A percentile compares a stretch with the other conserved stretches of the same genome.
These are phyloP conservation scores for Lissocephala sabroskyi DNA, from an alignment of 2,888 invertebrate species.

Conservation along the genomic window DNA sequence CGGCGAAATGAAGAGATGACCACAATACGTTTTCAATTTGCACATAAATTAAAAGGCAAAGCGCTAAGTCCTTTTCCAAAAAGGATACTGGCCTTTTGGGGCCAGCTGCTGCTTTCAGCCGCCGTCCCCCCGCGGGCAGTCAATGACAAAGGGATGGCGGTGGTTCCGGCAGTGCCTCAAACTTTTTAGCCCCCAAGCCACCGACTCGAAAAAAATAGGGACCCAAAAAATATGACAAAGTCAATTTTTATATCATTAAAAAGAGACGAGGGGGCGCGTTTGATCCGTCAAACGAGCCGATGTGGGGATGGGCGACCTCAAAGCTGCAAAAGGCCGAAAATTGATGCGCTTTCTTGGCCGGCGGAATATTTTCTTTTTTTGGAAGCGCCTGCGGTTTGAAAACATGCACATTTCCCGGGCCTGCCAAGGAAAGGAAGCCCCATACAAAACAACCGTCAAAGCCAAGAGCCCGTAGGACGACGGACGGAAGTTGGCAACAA, in stretches of 20 bases:
- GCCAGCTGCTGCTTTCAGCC: not conserved
- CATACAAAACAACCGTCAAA: conserved; percentile 21
- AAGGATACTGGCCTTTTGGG: conserved; percentile 15
- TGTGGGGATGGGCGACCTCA: not conserved
- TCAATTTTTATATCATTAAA: conserved; percentile 36
- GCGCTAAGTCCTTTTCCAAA: conserved; percentile 14
- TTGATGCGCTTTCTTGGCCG: conserved; percentile 1
- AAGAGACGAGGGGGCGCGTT: conserved; percentile 31
- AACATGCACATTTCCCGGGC: conserved; percentile 3
- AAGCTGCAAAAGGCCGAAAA: not conserved
- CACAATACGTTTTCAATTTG: conserved; percentile 47
- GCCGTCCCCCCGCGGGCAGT: not conserved
- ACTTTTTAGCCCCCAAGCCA: not conserved
- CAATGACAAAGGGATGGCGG: conserved; percentile 13
- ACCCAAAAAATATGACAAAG: conserved; percentile 32
- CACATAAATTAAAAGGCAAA: conserved; percentile 40
- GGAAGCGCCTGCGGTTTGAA: conserved; percentile 11
- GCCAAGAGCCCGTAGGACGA: not conserved
- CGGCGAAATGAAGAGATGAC: conserved; percentile 7
- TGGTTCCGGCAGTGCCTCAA: too few relatives aligned
- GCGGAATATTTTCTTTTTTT: conserved; percentile 9
- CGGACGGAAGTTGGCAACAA: conserved; percentile 10
- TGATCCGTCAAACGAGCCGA: conserved; percentile 36
- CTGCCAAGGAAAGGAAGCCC: not conserved
- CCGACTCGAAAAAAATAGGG: not conserved